Conservation (phyloP, 2,797 vertebrate genomes). For the Parambassis ranga region DNA sequence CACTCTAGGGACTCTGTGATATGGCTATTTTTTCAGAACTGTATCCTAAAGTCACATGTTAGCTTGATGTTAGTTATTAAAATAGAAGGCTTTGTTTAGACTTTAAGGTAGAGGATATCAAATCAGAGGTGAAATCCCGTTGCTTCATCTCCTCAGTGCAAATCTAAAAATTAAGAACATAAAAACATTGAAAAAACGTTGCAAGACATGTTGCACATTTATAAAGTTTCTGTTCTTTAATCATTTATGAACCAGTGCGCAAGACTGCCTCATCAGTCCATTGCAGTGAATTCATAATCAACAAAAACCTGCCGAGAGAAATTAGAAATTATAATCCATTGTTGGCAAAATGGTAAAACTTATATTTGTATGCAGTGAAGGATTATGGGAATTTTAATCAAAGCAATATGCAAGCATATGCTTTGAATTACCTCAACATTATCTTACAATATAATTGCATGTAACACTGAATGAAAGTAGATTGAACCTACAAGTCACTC, state of each 20-base stretch:
- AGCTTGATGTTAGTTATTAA: conserved; percentile 2
- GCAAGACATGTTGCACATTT: conserved; percentile 9
- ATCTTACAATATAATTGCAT: too few species aligned
- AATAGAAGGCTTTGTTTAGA: neutral
- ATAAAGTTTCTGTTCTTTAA: conserved; percentile 29
- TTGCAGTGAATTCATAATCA: conserved; percentile 10
- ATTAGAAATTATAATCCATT: too few species aligned
- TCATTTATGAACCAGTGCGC: conserved; percentile 18
- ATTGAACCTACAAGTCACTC: too few species aligned
- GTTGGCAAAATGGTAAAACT: too few species aligned
- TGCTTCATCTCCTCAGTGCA: neutral
- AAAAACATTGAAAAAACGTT: neutral
- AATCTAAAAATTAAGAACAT: neutral
- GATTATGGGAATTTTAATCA: too few species aligned
- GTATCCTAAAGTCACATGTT: neutral
- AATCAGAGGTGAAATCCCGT: neutral
- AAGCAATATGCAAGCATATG: too few species aligned
- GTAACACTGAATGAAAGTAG: too few species aligned
- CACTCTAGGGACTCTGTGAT: conserved; percentile 27
- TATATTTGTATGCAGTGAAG: too few species aligned
- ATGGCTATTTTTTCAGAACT: conserved; percentile 2
- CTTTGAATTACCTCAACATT: too few species aligned
- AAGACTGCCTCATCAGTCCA: neutral
- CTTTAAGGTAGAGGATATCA: neutral
- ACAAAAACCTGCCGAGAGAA: conserved; percentile 1